These are phyloP conservation scores for Tragelaphus strepsiceros DNA, from an alignment of 2,113 vertebrate species.

Conservation along the genomic window DNA sequence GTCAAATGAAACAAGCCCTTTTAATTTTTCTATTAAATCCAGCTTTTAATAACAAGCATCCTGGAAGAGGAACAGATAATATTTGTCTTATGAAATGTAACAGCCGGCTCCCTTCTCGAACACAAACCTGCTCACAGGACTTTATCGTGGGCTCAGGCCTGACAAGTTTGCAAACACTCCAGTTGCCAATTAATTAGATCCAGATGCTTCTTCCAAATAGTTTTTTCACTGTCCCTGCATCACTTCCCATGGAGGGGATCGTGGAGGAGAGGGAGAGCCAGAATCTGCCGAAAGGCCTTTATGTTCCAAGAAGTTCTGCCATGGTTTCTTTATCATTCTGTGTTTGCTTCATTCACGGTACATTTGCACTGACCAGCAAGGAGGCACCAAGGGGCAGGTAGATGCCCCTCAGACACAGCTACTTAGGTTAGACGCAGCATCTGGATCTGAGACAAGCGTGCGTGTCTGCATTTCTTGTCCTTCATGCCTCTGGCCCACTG, in stretches of 20 bases:
- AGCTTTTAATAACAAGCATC: conserved; percentile 75
- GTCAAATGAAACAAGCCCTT: conserved; percentile 73
- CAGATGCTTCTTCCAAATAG: conserved; percentile 53
- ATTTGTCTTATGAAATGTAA: conserved; percentile 76
- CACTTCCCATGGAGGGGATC: not conserved
- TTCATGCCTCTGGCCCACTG: not conserved
- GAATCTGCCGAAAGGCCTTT: not conserved
- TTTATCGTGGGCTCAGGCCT: conserved; percentile 68
- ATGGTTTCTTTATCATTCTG: not conserved
- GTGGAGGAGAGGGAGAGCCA: not conserved
- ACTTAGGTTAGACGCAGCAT: conserved; percentile 39
- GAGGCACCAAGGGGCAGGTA: not conserved
- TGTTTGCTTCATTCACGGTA: not conserved
- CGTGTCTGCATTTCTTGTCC: conserved; percentile 52
- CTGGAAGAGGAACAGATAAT: conserved; percentile 77
- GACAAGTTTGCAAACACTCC: conserved; percentile 70
- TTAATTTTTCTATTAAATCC: conserved; percentile 74
- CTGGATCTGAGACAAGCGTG: not conserved
- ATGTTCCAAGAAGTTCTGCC: not conserved
- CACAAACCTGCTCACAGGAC: conserved; percentile 48
- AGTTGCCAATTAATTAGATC: conserved; percentile 70
- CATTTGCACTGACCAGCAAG: not conserved
- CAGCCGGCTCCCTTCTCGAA: conserved; percentile 69
- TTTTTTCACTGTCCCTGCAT: conserved; percentile 37
- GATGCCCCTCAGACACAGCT: conserved; percentile 26